Conservation (phyloP, 2,113 vertebrate genomes). For the Megaceryle maxima region DNA sequence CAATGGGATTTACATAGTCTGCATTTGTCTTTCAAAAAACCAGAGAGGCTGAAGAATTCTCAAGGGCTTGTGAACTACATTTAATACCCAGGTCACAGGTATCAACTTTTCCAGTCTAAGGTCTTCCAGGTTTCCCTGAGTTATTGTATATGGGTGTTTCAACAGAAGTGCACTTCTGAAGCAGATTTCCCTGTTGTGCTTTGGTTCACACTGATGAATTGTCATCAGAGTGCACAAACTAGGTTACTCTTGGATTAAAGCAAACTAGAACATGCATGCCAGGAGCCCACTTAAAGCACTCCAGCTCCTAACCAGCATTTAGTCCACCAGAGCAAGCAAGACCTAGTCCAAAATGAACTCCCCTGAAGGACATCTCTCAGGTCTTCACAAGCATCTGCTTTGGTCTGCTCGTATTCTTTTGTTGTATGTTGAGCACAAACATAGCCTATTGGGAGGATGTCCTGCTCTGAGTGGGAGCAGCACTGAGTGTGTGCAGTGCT, state of each 20-base stretch:
- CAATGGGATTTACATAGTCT: background rate
- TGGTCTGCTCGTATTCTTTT: background rate
- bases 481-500: too few species aligned
- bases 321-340: background rate
- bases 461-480: too few species aligned
- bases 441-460: too few species aligned
- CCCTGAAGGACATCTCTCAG: background rate
- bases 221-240: background rate
- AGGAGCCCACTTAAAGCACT: background rate
- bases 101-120: background rate
- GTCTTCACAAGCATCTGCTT: background rate
- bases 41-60: background rate
- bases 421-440: fast-evolving
- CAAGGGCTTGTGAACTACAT: background rate
- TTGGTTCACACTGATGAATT: background rate
- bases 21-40: background rate
- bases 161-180: background rate
- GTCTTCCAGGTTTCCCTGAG: background rate
- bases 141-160: background rate
- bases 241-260: background rate
- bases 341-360: background rate
- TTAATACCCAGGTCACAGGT: background rate
- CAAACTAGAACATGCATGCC: background rate
- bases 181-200: background rate
- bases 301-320: background rate